These are phyloP conservation scores for Mastomys natalensis DNA, from an alignment of 2,113 vertebrate genomes.

Conservation along the genomic window DNA sequence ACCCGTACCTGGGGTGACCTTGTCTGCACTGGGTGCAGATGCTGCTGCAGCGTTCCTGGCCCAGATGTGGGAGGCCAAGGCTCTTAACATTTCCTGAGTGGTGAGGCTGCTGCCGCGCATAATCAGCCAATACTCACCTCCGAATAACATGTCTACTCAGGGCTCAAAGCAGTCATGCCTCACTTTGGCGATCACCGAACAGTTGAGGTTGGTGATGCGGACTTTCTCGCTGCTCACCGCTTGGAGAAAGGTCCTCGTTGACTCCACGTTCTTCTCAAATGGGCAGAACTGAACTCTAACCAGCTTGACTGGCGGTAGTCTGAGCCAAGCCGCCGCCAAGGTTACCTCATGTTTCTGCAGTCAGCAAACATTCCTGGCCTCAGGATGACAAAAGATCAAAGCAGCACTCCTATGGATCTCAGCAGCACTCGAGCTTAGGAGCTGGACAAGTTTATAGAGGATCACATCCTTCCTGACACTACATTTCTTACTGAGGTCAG, in stretches of 20 bases:
- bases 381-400: rapidly evolving
- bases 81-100: constrained; percentile 70
- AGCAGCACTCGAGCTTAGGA: rapidly evolving
- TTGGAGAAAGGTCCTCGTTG: constrained; percentile 94
- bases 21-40: not conserved
- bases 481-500: rapidly evolving
- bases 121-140: constrained; percentile 77
- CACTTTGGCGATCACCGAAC: constrained; percentile 90
- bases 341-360: too few relatives aligned
- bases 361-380: rapidly evolving
- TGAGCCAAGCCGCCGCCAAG: too few relatives aligned
- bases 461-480: not conserved
- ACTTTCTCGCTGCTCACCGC: constrained; percentile 90
- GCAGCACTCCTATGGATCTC: rapidly evolving
- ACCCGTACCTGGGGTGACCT: not conserved
- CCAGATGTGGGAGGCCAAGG: constrained; percentile 72
- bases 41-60: not conserved
- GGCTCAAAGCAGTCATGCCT: constrained; percentile 95
- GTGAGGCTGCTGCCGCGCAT: constrained; percentile 76
- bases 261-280: too few relatives aligned
- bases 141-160: constrained; percentile 91
- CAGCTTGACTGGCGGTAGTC: too few relatives aligned
- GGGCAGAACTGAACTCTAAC: too few relatives aligned
- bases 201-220: constrained; percentile 93
- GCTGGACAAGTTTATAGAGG: constrained; percentile 71